Evolutionary conservation across 2,888 invertebrate species (phyloP).

Genomic region (Tipula helvola): DNA sequence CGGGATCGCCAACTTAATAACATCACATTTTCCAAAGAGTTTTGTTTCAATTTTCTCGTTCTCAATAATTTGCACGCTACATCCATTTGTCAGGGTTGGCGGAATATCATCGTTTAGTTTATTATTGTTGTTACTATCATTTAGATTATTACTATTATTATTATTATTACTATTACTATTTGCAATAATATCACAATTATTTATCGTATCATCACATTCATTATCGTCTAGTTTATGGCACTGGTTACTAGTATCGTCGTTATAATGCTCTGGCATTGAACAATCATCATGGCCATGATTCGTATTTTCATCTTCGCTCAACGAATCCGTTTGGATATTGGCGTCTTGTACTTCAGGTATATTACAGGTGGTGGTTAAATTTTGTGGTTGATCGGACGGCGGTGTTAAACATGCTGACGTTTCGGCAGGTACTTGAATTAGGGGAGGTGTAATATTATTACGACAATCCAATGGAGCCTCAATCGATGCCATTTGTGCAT

Average conservation of each 20-base stretch:
- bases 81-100: not conserved
- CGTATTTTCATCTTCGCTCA: constrained; percentile 51
- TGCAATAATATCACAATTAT: not conserved
- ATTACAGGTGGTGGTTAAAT: not conserved
- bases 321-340: constrained; percentile 70
- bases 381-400: constrained; percentile 40
- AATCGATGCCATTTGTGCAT: not conserved
- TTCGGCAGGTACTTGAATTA: constrained; percentile 10
- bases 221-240: constrained; percentile 12
- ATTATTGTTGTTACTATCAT: not conserved
- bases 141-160: not conserved
- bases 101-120: not conserved
- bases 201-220: constrained; percentile 10
- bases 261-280: constrained; percentile 11
- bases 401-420: constrained; percentile 40
- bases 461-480: not conserved
- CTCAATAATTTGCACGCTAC: not conserved
- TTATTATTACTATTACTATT: not conserved
- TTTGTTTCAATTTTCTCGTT: not conserved
- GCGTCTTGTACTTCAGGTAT: constrained; percentile 60
- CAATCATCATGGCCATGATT: constrained; percentile 21
- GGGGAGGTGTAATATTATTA: constrained; percentile 12
- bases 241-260: not conserved
- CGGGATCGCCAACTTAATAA: not conserved
- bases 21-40: constrained; percentile 8